Percentiles rank a stretch among this genome's conserved stretches.
These are phyloP conservation scores for Apus apus DNA, from an alignment of 2,113 vertebrate species.

Conservation along the genomic window DNA sequence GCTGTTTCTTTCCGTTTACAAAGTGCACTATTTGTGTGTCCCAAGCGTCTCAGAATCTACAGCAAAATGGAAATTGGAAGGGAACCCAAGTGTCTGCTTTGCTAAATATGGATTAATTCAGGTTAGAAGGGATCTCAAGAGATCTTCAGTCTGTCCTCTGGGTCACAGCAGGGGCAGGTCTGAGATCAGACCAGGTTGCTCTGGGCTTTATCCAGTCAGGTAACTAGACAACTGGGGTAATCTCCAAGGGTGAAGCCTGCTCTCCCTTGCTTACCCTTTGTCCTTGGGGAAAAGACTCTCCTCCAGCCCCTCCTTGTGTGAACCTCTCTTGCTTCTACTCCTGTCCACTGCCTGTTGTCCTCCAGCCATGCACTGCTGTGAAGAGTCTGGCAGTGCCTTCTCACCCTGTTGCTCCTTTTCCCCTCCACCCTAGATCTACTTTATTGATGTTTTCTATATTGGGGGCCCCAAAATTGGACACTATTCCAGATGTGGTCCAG, in stretches of 20 bases:
- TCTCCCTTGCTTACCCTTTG: not conserved
- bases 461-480: not conserved
- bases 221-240: not conserved
- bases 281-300: not conserved
- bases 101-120: not conserved
- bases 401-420: not conserved
- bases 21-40: not conserved
- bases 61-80: not conserved
- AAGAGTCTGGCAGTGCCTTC: not conserved
- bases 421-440: not conserved
- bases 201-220: not conserved
- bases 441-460: not conserved
- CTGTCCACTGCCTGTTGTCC: not conserved
- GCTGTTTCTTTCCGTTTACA: not conserved
- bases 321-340: not conserved
- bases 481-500: not conserved
- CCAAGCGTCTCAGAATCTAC: not conserved
- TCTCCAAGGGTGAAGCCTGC: not conserved
- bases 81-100: not conserved
- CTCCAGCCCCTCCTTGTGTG: too few species aligned
- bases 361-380: fast-evolving
- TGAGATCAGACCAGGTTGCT: not conserved
- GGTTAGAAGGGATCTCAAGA: not conserved
- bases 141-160: not conserved
- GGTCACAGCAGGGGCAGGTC: not conserved